Conservation (phyloP, 2,888 invertebrate genomes). For the Scaptodrosophila latifasciaeformis region DNA sequence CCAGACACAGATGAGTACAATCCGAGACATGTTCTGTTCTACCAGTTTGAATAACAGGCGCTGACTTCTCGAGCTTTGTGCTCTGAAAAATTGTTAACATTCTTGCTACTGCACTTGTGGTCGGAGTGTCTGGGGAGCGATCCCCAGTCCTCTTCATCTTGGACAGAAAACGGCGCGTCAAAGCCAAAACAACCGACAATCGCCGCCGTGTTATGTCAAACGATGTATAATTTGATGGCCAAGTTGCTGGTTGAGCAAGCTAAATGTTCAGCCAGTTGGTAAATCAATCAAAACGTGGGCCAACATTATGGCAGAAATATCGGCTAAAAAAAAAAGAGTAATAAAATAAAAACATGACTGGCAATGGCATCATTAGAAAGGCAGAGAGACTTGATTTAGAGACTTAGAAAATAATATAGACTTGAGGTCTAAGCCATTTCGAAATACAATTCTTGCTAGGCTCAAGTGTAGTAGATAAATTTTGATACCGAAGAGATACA, state of each 20-base stretch:
- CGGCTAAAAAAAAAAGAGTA: background rate
- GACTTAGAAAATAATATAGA: too few species aligned
- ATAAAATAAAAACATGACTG: too few species aligned
- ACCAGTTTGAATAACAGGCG: conserved; percentile 41
- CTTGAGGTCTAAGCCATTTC: too few species aligned
- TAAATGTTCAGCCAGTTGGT: conserved; percentile 29
- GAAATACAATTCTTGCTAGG: too few species aligned
- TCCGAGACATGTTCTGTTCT: background rate
- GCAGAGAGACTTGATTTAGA: too few species aligned
- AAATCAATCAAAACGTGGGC: conserved; percentile 46
- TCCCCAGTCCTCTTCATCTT: background rate
- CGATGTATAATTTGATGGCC: conserved; percentile 5
- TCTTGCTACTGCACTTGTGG: conserved; percentile 67
- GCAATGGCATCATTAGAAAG: conserved; percentile 51
- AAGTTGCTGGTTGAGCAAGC: background rate
- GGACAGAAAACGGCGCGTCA: conserved; percentile 7
- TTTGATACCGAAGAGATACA: too few species aligned
- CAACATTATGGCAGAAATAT: conserved; percentile 1
- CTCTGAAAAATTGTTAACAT: conserved; percentile 65
- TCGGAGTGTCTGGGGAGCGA: conserved; percentile 3
- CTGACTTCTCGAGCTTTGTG: conserved; percentile 60
- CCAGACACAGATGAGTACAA: conserved; percentile 4
- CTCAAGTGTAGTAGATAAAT: too few species aligned
- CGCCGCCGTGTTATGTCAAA: conserved; percentile 20
- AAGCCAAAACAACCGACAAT: conserved; percentile 21